Evolutionary conservation across 1,140 invertebrate genomes (phyloP).

Genomic region (Hycleus cichorii): DNA sequence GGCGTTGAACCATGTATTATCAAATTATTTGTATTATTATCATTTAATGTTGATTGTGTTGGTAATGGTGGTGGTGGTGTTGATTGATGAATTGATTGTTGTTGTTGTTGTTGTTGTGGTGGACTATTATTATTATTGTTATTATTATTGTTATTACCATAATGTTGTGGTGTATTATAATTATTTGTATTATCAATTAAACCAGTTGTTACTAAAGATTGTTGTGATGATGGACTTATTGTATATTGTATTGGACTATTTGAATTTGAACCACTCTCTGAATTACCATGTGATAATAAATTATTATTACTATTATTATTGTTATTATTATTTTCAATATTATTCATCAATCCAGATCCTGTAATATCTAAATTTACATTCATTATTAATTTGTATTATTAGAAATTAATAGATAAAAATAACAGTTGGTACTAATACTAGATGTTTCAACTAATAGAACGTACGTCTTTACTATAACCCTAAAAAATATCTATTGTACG

Average conservation of each 20-base stretch:
- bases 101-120: conserved; percentile 34
- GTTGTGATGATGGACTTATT: conserved; percentile 33
- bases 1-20: conserved; percentile 74
- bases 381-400: too few relatives aligned
- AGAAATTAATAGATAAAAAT: too few relatives aligned
- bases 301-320: conserved; percentile 40
- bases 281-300: conserved; percentile 37
- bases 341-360: conserved; percentile 26
- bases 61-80: conserved; percentile 37
- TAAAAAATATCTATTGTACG: too few relatives aligned
- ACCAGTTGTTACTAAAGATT: too few relatives aligned
- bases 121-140: conserved; percentile 5
- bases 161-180: conserved; percentile 24
- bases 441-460: too few relatives aligned
- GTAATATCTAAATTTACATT: conserved; percentile 23
- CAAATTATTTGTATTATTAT: conserved; percentile 10
- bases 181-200: too few relatives aligned
- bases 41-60: conserved; percentile 26
- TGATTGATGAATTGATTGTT: conserved; percentile 35
- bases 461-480: too few relatives aligned
- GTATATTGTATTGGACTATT: conserved; percentile 41
- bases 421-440: background rate
- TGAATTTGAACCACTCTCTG: conserved; percentile 39
- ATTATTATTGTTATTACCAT: too few relatives aligned
- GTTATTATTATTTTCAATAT: conserved; percentile 37